These are phyloP conservation scores for Papilio helenus DNA, from an alignment of 1,140 invertebrate genomes.

Conservation along the genomic window DNA sequence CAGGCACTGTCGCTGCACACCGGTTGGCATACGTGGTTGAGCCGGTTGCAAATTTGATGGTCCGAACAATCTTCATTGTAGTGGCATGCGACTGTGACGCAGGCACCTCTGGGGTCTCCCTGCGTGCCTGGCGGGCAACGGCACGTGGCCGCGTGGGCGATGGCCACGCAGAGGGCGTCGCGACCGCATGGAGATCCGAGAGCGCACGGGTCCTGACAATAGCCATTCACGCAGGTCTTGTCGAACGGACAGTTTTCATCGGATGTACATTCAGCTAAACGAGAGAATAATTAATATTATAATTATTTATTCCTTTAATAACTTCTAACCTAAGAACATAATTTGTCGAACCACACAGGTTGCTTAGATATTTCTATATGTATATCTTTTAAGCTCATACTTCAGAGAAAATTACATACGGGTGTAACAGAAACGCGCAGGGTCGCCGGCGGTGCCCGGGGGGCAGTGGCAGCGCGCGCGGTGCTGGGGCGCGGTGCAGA, in stretches of 20 bases:
- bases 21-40: constrained; percentile 92
- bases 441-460: constrained; percentile 93
- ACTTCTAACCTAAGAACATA: too few relatives aligned
- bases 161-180: constrained; percentile 89
- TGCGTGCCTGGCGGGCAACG: constrained; percentile 92
- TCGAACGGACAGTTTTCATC: constrained; percentile 94
- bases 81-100: constrained; percentile 92
- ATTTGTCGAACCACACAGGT: too few relatives aligned
- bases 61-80: constrained; percentile 95
- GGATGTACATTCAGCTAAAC: constrained; percentile 90
- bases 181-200: constrained; percentile 88
- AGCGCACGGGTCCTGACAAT: constrained; percentile 91
- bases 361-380: not conserved
- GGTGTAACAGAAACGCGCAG: constrained; percentile 92
- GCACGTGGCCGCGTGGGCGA: constrained; percentile 90
- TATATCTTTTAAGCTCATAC: too few relatives aligned
- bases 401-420: constrained; percentile 82
- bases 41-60: constrained; percentile 92
- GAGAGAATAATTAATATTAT: constrained; percentile 50
- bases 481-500: constrained; percentile 89
- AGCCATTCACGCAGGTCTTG: constrained; percentile 90
- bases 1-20: constrained; percentile 92
- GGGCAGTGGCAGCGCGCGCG: constrained; percentile 92
- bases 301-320: not conserved
- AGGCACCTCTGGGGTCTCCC: constrained; percentile 91